Base-by-base conservation (phyloP, 2,797 vertebrate species). In the Anguilla marmorata region DNA sequence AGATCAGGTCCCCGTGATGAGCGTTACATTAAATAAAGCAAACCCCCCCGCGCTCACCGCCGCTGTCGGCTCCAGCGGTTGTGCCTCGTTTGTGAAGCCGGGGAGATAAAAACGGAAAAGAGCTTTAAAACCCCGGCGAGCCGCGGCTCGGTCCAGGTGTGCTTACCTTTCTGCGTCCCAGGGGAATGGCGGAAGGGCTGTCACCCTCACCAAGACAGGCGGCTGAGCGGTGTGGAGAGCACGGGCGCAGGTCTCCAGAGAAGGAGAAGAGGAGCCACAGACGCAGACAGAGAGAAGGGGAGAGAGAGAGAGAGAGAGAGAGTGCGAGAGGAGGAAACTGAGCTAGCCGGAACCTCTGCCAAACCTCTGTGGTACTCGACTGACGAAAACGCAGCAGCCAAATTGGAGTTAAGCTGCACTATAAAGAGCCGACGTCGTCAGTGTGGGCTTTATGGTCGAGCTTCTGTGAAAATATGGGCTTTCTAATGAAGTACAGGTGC, bases 161-260 rank as follows among this genome's bases (percentile, higher is more conserved):
- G n/a, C 82, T 84, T 84, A 84, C 82, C 82, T 84, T 84, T 84
- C 50, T 84, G n/a, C 33, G 5, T 84, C 52, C 11, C n/a, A 2
- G 3, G 2, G 82, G 45, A 54, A 24, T 6, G n/a, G 30, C 14
- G 82, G 12, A 56, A 56, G 50, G 52, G n/a, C 45, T 2, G 2
- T 14, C 24, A 52, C 50, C 76, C 76, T 41, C 30, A 80, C 16
- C 16, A 5, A 37, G 1, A 19, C 79, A 50, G 79, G 6, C 79
- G 8, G 82, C 9, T 5, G 82, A 56, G 27, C 48, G 16, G 50
- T 56, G 82, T 56, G 52, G n/a, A 12, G 80, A 48, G 48, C 45
- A 56, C 45, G 0, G 82, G 12, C 12, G 11, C 52, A 33, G 82
- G 82, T 82, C 79, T 82, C 79, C 21, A 21, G 79, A 82, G 79